Percentiles rank a stretch among this genome's conserved stretches.
These are phyloP conservation scores for Intellagama lesueurii DNA, from an alignment of 2,797 vertebrate species.

Conservation along the genomic window DNA sequence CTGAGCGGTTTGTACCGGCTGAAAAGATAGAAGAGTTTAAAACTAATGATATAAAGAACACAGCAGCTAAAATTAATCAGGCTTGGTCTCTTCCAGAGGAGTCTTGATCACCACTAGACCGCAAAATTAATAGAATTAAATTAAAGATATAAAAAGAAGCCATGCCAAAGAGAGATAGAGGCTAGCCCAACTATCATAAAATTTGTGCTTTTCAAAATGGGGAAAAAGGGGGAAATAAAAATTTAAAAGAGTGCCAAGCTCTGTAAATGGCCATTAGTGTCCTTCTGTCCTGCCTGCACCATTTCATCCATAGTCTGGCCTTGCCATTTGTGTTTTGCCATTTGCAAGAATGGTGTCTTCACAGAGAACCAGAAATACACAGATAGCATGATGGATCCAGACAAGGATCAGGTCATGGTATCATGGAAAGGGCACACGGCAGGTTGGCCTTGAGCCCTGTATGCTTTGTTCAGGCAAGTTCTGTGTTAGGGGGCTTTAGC, in stretches of 20 bases:
- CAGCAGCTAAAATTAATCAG: conserved; percentile 4
- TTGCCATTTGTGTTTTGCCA: too few relatives aligned
- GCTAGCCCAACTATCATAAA: background rate
- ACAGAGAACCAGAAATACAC: too few relatives aligned
- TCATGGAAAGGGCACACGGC: too few relatives aligned
- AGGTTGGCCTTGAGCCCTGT: too few relatives aligned
- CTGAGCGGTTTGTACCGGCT: background rate
- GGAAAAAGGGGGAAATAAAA: background rate
- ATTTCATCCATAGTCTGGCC: too few relatives aligned
- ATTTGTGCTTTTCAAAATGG: conserved; percentile 2
- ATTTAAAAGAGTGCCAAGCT: background rate
- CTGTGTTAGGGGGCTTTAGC: too few relatives aligned
- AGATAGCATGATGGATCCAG: too few relatives aligned
- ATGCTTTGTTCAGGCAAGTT: too few relatives aligned
- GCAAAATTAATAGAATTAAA: conserved; percentile 8
- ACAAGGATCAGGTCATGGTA: too few relatives aligned
- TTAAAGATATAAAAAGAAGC: background rate
- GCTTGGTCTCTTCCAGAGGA: background rate
- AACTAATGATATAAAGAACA: conserved; percentile 7
- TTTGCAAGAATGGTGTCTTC: too few relatives aligned
- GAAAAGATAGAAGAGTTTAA: background rate
- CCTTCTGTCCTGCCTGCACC: too few relatives aligned
- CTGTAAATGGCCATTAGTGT: too few relatives aligned
- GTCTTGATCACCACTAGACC: background rate
- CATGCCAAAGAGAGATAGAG: background rate